Percentiles rank a stretch among this genome's conserved stretches.
Evolutionary conservation across 2,888 invertebrate genomes (phyloP).

Genomic region (Trachelus iudaicus): DNA sequence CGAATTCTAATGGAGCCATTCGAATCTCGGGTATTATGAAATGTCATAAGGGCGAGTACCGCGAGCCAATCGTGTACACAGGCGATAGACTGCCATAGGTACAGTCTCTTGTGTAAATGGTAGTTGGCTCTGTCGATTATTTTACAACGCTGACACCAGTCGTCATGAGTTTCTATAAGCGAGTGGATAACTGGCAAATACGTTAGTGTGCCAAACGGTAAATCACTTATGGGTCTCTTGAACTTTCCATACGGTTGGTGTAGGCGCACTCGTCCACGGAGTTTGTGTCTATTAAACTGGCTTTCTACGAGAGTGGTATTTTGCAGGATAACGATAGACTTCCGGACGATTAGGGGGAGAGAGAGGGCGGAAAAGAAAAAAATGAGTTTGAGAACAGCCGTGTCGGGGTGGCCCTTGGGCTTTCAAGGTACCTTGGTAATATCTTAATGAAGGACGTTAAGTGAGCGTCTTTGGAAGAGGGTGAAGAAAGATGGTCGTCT

Average conservation of each 20-base stretch:
- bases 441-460: constrained; percentile 6
- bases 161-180: background rate
- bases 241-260: background rate
- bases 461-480: constrained; percentile 1
- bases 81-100: background rate
- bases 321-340: background rate
- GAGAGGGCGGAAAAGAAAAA: background rate
- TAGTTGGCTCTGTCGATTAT: background rate
- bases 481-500: constrained; percentile 21
- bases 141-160: background rate
- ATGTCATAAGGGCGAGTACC: background rate
- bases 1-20: background rate
- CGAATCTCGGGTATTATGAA: background rate
- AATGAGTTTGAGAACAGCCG: background rate
- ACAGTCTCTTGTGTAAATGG: background rate
- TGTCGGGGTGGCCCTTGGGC: background rate
- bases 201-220: background rate
- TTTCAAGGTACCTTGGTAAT: background rate
- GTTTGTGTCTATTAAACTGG: background rate
- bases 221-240: background rate
- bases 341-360: background rate
- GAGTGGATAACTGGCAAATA: background rate
- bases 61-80: background rate
- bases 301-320: background rate
- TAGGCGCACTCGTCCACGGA: background rate